phyloP scores from a whole-genome alignment of 2,888 invertebrate genomes.

The Drosophila prolongata region DNA sequence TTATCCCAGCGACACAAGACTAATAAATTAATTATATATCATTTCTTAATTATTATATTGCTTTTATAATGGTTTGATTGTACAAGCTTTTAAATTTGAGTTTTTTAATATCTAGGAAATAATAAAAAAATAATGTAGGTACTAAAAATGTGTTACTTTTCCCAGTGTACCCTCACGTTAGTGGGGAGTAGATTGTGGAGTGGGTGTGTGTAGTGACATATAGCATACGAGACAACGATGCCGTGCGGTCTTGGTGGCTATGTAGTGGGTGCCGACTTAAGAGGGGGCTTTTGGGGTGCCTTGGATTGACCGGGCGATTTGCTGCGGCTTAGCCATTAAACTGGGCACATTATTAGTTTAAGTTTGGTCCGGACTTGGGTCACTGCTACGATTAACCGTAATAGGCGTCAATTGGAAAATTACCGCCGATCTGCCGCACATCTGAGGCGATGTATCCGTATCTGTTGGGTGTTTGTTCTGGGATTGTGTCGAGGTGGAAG shows the following conservation, averaged over 20 bases:
- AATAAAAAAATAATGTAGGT: no score
- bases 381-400: constrained; percentile 78
- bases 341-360: constrained; percentile 78
- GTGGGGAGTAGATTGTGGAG: constrained; percentile 9
- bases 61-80: no score
- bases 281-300: constrained; percentile 17
- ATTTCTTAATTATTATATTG: no score
- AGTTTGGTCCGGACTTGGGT: constrained; percentile 79
- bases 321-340: constrained; percentile 77
- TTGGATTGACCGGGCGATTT: constrained; percentile 58
- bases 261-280: constrained; percentile 39
- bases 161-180: constrained; percentile 2
- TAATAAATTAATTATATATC: no score
- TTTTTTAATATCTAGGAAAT: not conserved
- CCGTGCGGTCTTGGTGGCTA: constrained; percentile 62
- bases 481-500: constrained; percentile 13
- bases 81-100: no score
- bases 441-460: constrained; percentile 20
- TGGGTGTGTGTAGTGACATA: not conserved
- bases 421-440: constrained; percentile 71
- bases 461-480: constrained; percentile 14
- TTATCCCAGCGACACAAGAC: no score
- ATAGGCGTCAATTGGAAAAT: constrained; percentile 80
- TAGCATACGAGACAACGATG: constrained; percentile 34
- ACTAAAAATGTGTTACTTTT: not conserved